Evolutionary conservation across 2,888 invertebrate species (phyloP).

Genomic region (Acleris literana): DNA sequence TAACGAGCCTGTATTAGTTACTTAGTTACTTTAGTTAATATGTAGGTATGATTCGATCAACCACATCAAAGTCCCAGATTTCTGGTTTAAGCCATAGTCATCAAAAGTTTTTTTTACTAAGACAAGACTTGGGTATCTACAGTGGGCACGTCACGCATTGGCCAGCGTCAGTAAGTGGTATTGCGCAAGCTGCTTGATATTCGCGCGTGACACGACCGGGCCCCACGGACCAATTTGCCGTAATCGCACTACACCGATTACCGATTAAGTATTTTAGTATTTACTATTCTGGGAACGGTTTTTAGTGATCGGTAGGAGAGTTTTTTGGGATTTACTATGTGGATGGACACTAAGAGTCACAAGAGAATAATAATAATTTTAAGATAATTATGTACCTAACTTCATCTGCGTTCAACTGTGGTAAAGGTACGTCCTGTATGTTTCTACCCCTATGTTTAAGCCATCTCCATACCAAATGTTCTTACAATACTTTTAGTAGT

Average conservation of each 20-base stretch:
- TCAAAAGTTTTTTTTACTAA: neutral
- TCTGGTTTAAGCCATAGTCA: too few species aligned
- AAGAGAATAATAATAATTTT: too few species aligned
- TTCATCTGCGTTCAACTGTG: too few species aligned
- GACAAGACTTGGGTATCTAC: slow-evolving; percentile 40
- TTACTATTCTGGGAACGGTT: slow-evolving; percentile 76
- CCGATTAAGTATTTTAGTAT: slow-evolving; percentile 75
- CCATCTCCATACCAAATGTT: too few species aligned
- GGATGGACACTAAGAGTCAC: neutral
- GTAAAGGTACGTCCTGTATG: too few species aligned
- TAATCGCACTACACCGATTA: slow-evolving; percentile 74
- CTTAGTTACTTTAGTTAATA: too few species aligned
- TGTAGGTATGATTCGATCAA: too few species aligned
- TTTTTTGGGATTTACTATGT: neutral
- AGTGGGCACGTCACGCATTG: slow-evolving; percentile 70
- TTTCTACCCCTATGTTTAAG: too few species aligned
- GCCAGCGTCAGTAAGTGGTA: slow-evolving; percentile 58
- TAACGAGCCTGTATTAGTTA: too few species aligned
- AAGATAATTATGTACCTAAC: too few species aligned
- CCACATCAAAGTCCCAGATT: too few species aligned
- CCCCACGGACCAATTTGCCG: slow-evolving; percentile 73
- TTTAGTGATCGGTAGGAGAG: slow-evolving; percentile 34
- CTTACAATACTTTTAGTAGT: too few species aligned
- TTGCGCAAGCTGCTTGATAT: slow-evolving; percentile 75
- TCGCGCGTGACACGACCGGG: slow-evolving; percentile 75